Evolutionary conservation across 1,140 invertebrate species (phyloP), one percentile per base, ranked within the genome.

Genomic region (Tetraneura akinire): DNA sequence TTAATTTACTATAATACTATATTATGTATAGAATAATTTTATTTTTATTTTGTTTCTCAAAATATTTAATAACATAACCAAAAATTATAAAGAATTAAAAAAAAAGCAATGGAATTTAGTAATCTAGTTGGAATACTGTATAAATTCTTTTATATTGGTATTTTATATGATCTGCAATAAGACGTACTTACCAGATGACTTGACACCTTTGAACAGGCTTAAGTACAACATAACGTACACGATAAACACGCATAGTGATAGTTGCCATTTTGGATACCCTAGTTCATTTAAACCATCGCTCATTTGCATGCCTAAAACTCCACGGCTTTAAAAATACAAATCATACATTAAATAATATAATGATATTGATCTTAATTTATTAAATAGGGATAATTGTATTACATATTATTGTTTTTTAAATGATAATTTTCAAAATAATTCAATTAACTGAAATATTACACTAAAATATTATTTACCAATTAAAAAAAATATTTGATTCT

Each of bases 131-230:
- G n/a, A n/a, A n/a, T n/a, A n/a, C n/a, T n/a, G n/a, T n/a, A n/a
- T n/a, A n/a, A n/a, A n/a, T n/a, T n/a, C n/a, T n/a, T n/a, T n/a
- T n/a, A n/a, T n/a, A n/a, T n/a, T n/a, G n/a, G n/a, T n/a, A n/a
- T 14, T 47, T 10, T 8, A 47, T 10, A 47, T 47, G 1, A 4
- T 37, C 11, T 42, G n/a, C 0, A 10, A 64, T 37, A 47, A 13
- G 11, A 47, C 8, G 45, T 47, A 82, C 87, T 91, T 91, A 90
- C 94, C 94, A 70, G 94, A 94, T 68, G 92, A 94, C 83, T 93
- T 92, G 21, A 96, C 94, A 11, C 94, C 94, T 87, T 94, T 94
- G 87, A 93, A 94, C 9, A 94, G 87, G 6, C 92, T 93, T 81
- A 94, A 89, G 84, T 94, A 94, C 18, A 93, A 89, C 82, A 93